phyloP scores from a whole-genome alignment of 2,113 vertebrate species.

The Gymnogyps californianus region DNA sequence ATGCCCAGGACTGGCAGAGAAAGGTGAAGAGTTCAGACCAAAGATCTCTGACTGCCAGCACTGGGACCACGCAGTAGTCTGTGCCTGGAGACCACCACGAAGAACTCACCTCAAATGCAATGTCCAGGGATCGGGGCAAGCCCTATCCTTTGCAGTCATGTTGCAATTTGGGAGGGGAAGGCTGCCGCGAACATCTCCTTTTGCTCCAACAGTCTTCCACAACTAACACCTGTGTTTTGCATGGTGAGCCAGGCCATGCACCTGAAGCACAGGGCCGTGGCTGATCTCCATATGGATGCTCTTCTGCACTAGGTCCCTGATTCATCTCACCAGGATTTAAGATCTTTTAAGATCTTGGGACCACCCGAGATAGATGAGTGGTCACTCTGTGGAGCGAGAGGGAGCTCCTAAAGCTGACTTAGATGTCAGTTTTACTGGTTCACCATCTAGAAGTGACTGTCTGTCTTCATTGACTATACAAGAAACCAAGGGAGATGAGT shows the following conservation, averaged over 20 bases:
- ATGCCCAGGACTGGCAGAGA: background rate
- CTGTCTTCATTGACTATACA: background rate
- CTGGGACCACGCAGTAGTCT: background rate
- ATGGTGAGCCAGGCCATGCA: background rate
- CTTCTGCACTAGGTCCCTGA: background rate
- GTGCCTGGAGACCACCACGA: background rate
- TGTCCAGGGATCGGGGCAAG: background rate
- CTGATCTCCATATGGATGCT: background rate
- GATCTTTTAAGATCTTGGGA: background rate
- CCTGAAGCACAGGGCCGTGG: background rate
- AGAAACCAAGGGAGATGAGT: background rate
- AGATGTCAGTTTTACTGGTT: background rate
- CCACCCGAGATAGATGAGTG: background rate
- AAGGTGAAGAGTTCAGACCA: background rate
- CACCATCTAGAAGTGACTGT: background rate
- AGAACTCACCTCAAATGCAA: background rate
- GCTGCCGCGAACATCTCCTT: background rate
- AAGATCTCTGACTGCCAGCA: background rate
- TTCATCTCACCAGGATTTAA: background rate
- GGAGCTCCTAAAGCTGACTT: background rate
- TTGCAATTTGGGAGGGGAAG: background rate
- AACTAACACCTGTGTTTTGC: background rate
- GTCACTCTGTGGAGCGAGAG: background rate
- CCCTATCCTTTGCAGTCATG: background rate
- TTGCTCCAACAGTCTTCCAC: background rate